Evolutionary conservation across 2,113 vertebrate species (phyloP).

Genomic region (Sakesphorus luctuosus): DNA sequence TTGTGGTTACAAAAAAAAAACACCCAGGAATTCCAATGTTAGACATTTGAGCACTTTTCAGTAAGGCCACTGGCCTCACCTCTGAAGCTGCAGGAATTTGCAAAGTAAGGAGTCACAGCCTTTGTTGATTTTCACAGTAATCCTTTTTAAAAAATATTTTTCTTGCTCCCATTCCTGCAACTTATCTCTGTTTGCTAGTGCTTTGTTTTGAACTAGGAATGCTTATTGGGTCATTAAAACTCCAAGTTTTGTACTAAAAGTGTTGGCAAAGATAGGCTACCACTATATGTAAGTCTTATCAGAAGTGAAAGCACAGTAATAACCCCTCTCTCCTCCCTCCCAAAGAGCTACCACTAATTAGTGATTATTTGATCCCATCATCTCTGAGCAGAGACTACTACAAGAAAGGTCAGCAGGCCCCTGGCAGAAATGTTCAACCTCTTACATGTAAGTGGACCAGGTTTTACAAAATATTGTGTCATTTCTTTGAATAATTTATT

Average conservation of each 20-base stretch:
- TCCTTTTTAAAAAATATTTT: not conserved
- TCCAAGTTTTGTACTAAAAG: not conserved
- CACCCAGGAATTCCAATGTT: not conserved
- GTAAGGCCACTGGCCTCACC: not conserved
- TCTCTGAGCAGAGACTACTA: not conserved
- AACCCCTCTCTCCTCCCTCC: not conserved
- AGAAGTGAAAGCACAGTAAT: not conserved
- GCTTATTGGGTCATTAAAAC: slow-evolving; percentile 8
- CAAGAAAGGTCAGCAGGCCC: slow-evolving; percentile 21
- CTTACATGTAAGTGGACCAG: not conserved
- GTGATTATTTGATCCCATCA: slow-evolving; percentile 25
- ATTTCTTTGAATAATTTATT: not conserved
- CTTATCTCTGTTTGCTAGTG: not conserved
- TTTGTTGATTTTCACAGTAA: slow-evolving; percentile 5
- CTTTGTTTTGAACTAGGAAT: slow-evolving; percentile 20
- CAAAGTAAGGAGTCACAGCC: not conserved
- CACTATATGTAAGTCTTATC: not conserved
- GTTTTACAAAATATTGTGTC: not conserved
- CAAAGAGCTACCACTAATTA: slow-evolving; percentile 27
- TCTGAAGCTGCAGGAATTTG: not conserved
- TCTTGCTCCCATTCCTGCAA: not conserved
- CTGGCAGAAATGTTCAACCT: slow-evolving; percentile 1
- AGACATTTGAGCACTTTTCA: not conserved
- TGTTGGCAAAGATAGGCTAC: not conserved
- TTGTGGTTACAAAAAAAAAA: not conserved